phyloP scores from a whole-genome alignment of 1,140 invertebrate genomes.

The Chymomyza costata region DNA sequence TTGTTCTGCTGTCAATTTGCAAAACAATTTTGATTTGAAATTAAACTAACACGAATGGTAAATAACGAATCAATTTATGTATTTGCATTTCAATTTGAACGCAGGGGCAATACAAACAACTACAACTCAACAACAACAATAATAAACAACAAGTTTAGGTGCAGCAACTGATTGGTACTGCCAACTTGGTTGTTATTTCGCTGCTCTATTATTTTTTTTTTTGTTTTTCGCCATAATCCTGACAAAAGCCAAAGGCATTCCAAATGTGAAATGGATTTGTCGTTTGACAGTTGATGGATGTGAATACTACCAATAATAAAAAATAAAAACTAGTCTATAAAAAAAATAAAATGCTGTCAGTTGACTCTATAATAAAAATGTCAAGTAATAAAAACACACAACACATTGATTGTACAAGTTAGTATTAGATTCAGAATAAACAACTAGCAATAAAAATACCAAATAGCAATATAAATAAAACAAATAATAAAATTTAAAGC shows the following conservation, averaged over 20 bases:
- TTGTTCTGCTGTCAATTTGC: conserved; percentile 48
- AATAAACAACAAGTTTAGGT: no score
- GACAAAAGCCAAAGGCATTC: conserved; percentile 22
- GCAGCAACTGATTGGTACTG: conserved; percentile 40
- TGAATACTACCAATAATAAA: conserved; percentile 12
- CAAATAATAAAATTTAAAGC: no score
- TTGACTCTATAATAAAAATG: conserved; percentile 15
- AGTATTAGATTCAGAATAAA: no score
- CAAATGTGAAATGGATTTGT: conserved; percentile 58
- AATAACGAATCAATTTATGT: conserved; percentile 66
- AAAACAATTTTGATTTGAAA: conserved; percentile 5
- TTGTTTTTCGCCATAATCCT: conserved; percentile 49
- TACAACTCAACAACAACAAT: no score
- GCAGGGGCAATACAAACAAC: conserved; percentile 30
- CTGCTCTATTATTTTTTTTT: conserved; percentile 1
- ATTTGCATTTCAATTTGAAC: conserved; percentile 45
- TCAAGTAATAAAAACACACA: background rate
- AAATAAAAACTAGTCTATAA: no score
- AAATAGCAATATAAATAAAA: no score
- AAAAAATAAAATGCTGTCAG: background rate
- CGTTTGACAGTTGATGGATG: conserved; percentile 62
- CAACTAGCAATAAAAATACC: no score
- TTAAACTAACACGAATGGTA: conserved; percentile 48
- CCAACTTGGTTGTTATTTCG: conserved; percentile 21
- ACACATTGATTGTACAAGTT: no score